phyloP scores from a whole-genome alignment of 1,140 invertebrate genomes.

The Cydia amplana region DNA sequence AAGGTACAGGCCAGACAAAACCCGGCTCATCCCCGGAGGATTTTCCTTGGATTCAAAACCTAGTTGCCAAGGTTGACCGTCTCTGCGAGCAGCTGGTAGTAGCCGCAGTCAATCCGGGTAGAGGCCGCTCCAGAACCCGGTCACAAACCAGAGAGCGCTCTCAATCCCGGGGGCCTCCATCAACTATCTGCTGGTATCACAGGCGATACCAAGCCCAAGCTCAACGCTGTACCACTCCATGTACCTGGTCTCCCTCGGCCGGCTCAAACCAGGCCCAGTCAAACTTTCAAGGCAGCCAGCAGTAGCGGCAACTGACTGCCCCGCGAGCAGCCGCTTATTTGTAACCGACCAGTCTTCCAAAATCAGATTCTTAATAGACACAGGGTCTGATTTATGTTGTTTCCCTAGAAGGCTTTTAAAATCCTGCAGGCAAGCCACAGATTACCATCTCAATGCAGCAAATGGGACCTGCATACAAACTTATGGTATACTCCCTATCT shows the following conservation, averaged over 20 bases:
- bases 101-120: no score
- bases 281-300: neutral
- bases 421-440: no score
- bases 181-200: slow-evolving; percentile 1
- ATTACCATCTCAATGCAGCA: neutral
- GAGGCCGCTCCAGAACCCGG: no score
- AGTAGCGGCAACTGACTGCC: slow-evolving; percentile 9
- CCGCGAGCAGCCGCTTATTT: neutral
- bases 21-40: no score
- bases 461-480: slow-evolving; percentile 13
- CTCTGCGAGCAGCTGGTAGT: no score
- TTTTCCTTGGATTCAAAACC: no score
- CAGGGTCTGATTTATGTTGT: neutral
- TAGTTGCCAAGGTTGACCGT: no score
- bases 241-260: neutral
- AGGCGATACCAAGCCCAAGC: neutral
- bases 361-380: neutral
- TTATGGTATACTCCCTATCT: neutral
- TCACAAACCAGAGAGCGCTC: no score
- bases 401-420: neutral
- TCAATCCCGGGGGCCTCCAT: neutral
- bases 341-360: neutral
- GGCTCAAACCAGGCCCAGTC: neutral
- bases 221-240: neutral
- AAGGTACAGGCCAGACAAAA: no score